Base-by-base conservation (phyloP, 1,140 invertebrate species). In the Amphibalanus amphitrite region DNA sequence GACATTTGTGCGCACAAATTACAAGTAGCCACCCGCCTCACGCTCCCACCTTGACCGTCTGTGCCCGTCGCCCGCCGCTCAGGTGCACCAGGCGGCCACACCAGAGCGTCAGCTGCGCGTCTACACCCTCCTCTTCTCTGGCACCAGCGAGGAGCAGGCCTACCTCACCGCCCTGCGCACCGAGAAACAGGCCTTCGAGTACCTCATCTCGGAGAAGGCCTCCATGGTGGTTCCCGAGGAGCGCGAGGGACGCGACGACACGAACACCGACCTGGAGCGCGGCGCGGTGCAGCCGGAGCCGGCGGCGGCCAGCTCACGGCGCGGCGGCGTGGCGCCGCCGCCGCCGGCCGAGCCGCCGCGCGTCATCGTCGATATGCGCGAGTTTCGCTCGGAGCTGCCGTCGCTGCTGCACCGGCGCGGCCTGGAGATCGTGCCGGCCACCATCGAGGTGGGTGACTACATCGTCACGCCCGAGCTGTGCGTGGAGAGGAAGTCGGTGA, bases 361-460 rank as follows among this genome's bases (percentile, higher is more conserved):
- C 77, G 82, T 98, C 23, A 91, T 98, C 76, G 94, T 99, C 28
- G 97, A 99, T 80, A 95, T 98, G 89, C 84, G 97, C 78, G 97
- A 99, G 82, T 99, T 99, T 79, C 85, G 95, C 69, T 96, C 93
- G 74, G 95, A 98, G 80, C 82, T 99, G 26, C 97, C 97, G 0
- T 89, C 93, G 10, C 82, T 98, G 47, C 86, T 99, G 69, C 95
- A 99, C 79, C 89, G 90, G 78, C 85, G 92, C 74, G 93, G 93
- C 3, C 90, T 99, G 73, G 90, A 96, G 76, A 90, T 99, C 72
- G 88, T 95, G 78, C 96, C 97, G 1, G 83, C 95, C 0, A 95
- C 92, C 1, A 86, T 98, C 68, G 85, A 90, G 74, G 90, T 91
- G 79, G 95, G 95, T 0, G 97, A 99, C 82, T 99, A 99, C 78